Evolutionary conservation across 1,140 invertebrate species (phyloP), one percentile per base, ranked within the genome.

Genomic region (Trialeurodes vaporariorum): DNA sequence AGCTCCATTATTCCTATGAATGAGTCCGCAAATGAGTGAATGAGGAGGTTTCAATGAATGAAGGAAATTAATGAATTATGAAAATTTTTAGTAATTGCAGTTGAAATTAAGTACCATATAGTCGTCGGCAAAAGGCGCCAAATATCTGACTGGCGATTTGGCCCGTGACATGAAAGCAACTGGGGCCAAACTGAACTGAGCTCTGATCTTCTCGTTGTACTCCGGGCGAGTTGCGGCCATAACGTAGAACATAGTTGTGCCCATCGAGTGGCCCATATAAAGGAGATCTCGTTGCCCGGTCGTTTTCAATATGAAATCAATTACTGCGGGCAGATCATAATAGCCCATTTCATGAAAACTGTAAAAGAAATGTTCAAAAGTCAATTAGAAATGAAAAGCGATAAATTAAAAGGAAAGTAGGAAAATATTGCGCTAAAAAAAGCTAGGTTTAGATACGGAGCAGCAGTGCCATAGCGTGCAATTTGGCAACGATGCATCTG

Each of bases 281-380:
- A 76, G 75, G 0, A 88, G 61, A 62, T 80, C 74, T 2, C 74
- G 63, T 40, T 79, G 75, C 1, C 76, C 75, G 0, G 85, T 86
- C 2, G 66, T 67, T 2, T 80, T 76, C 70, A 87, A 76, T 23
- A 84, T 80, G 71, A 83, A 80, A 71, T 88, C 81, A 24, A 89
- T 80, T 65, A 81, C 80, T 1, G 85, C 82, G 17, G 86, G 82
- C 5, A 87, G 69, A 75, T 89, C 87, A 69, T 82, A 83, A 23
- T 77, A 68, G 1, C 84, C 85, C 75, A 88, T 84, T 73, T 90
- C 84, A 70, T 89, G 85, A 74, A 83, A 87, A 62, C 72, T 73
- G 26, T 2, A 63, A 63, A 5, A 61, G 26, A 25, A 64, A 67
- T 2, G n/a, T 9, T 2, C 11, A 49, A 49, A 49, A n/a, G 26